Conservation (phyloP, 2,113 vertebrate species). For the Otis tarda region DNA sequence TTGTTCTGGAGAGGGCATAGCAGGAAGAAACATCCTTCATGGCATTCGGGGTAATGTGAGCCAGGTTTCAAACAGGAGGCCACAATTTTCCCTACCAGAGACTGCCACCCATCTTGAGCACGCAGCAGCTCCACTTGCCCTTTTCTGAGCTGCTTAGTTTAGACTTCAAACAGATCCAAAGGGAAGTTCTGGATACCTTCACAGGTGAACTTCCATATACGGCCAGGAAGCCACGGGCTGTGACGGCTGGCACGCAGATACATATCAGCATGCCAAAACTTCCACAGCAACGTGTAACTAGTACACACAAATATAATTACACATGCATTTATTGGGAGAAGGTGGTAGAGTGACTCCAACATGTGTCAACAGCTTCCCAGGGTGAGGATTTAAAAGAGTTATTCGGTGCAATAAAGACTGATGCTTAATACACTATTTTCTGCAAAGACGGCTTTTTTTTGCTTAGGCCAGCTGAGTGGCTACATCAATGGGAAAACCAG, state of each 20-base stretch:
- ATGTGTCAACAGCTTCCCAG: slow-evolving; percentile 14
- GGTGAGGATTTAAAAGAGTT: slow-evolving; percentile 20
- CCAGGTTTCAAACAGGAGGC: background rate
- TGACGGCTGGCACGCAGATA: background rate
- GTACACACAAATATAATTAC: slow-evolving; percentile 38
- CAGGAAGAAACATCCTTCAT: background rate
- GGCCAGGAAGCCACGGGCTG: background rate
- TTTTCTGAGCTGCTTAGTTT: background rate
- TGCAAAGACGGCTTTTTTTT: background rate
- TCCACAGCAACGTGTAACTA: slow-evolving; percentile 44
- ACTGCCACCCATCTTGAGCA: background rate
- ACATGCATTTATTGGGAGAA: background rate
- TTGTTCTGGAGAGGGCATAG: background rate
- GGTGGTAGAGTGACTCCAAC: background rate
- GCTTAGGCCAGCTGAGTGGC: slow-evolving; percentile 13
- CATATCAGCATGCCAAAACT: background rate
- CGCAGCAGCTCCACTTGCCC: background rate
- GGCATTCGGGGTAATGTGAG: background rate
- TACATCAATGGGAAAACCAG: background rate
- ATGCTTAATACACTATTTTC: slow-evolving; percentile 7
- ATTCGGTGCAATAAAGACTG: background rate
- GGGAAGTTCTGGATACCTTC: background rate
- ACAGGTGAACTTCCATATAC: slow-evolving; percentile 22
- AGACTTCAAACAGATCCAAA: background rate
- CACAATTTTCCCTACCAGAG: background rate